Evolutionary conservation across 92 coral and sea anemone genomes (phyloP).

Genomic region (Palythoa caribaeorum): DNA sequence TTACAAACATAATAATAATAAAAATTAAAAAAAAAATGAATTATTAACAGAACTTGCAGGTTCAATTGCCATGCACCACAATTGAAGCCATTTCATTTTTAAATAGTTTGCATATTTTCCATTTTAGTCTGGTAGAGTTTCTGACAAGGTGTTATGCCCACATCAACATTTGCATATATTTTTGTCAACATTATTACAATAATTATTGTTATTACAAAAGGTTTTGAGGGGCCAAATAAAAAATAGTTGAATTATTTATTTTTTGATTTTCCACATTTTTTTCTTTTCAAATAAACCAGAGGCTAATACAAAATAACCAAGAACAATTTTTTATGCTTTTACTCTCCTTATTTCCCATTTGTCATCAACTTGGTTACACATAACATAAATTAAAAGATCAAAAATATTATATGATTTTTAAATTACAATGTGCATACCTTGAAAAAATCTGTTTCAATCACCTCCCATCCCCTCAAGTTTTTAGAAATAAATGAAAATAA

Average conservation of each 20-base stretch:
- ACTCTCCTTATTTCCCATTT: not conserved
- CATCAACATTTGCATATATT: not conserved
- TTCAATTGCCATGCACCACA: not conserved
- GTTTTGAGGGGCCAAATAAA: not conserved
- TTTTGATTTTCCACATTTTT: too few species aligned
- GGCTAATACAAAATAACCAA: not conserved
- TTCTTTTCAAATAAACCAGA: not conserved
- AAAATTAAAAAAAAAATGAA: too few species aligned
- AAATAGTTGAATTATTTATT: too few species aligned
- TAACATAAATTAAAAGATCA: not conserved
- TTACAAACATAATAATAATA: too few species aligned
- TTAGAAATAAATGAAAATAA: not conserved
- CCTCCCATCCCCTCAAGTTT: not conserved
- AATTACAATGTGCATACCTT: not conserved
- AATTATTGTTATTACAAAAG: too few species aligned
- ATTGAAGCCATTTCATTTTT: not conserved
- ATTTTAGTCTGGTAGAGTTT: not conserved
- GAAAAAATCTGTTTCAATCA: not conserved
- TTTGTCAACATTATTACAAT: not conserved
- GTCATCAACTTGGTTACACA: not conserved
- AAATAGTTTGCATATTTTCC: not conserved
- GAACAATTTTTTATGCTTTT: not conserved
- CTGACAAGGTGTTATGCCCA: not conserved
- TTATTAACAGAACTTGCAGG: not conserved
- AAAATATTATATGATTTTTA: not conserved